A percentile compares a stretch with the other conserved stretches of the same genome.
Evolutionary conservation across 2,113 vertebrate genomes (phyloP).

Genomic region (Ginglymostoma cirratum): DNA sequence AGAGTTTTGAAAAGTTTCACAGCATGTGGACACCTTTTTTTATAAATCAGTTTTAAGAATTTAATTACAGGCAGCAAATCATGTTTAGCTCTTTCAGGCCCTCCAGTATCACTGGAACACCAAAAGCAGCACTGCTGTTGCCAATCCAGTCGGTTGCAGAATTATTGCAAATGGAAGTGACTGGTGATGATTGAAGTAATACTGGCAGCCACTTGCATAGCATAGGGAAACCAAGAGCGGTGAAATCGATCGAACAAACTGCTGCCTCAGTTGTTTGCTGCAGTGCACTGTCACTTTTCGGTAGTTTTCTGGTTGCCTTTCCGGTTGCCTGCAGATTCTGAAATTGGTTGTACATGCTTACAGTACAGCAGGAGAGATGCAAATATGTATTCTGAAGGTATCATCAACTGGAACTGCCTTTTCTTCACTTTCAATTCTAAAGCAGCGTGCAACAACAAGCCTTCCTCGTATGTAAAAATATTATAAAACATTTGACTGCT

Average conservation of each 20-base stretch:
- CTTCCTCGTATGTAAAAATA: not conserved
- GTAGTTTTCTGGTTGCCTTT: not conserved
- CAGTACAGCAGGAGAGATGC: not conserved
- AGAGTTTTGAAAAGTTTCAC: not conserved
- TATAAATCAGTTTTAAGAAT: not conserved
- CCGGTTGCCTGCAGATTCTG: not conserved
- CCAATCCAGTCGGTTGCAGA: not conserved
- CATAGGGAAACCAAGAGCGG: not conserved
- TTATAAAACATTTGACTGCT: not conserved
- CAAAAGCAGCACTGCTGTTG: not conserved
- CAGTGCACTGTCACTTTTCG: not conserved
- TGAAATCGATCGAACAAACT: not conserved
- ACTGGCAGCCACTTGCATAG: not conserved
- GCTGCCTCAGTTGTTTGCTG: conserved; percentile 19
- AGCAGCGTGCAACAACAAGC: not conserved
- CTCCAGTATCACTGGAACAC: not conserved
- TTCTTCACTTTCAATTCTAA: not conserved
- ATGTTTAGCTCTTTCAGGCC: not conserved
- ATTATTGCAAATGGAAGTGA: not conserved
- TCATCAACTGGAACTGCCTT: not conserved
- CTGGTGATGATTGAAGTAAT: not conserved
- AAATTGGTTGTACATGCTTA: not conserved
- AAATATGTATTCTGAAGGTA: not conserved
- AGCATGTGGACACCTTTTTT: not conserved
- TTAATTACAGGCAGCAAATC: not conserved